phyloP scores from a whole-genome alignment of 1,140 invertebrate genomes.

The Whitmania pigra region DNA sequence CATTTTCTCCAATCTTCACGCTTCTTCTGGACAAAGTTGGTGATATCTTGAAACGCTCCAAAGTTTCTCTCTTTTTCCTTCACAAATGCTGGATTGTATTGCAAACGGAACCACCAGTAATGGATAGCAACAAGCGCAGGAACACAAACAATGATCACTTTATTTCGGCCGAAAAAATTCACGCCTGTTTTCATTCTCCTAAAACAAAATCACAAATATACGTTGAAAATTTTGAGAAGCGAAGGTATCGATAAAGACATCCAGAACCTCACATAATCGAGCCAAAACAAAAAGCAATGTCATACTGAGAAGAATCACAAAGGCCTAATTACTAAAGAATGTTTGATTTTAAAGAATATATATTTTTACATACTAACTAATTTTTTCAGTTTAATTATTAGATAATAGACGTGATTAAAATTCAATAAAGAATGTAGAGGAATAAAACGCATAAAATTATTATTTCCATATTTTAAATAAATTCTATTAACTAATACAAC shows the following conservation, averaged over 20 bases:
- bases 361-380: too few relatives aligned
- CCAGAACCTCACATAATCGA: background rate
- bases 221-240: background rate
- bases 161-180: background rate
- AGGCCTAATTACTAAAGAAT: too few relatives aligned
- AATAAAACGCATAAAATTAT: too few relatives aligned
- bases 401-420: too few relatives aligned
- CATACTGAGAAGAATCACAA: too few relatives aligned
- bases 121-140: background rate
- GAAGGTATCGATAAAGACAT: background rate
- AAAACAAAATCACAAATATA: background rate
- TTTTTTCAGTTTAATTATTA: too few relatives aligned
- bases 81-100: background rate
- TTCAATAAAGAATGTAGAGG: too few relatives aligned
- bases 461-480: too few relatives aligned
- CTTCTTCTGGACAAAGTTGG: background rate
- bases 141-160: background rate
- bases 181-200: background rate
- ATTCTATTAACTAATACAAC: too few relatives aligned
- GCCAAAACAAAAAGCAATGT: too few relatives aligned
- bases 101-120: constrained; percentile 3
- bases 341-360: too few relatives aligned
- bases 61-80: background rate
- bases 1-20: background rate
- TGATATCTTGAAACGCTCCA: background rate